Percentiles rank a stretch among this genome's conserved stretches.
These are phyloP conservation scores for Taxidea taxus DNA, from an alignment of 2,113 vertebrate species.

Conservation along the genomic window DNA sequence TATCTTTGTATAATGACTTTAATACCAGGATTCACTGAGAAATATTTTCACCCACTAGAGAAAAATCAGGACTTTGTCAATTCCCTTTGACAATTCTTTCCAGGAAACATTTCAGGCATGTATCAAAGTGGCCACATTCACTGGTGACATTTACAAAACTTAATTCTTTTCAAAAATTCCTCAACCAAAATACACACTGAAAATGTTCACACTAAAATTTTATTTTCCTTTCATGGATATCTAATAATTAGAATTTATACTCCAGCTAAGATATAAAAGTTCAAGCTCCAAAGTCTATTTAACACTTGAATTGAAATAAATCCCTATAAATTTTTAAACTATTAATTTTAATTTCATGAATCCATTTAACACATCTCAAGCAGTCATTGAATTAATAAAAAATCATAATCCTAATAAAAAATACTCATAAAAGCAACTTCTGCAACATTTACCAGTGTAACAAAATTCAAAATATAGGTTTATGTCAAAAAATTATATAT, in stretches of 20 bases:
- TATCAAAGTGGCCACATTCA: constrained; percentile 79
- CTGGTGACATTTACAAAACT: constrained; percentile 81
- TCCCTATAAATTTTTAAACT: background rate
- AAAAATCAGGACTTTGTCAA: constrained; percentile 85
- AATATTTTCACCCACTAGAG: constrained; percentile 82
- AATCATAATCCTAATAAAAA: constrained; percentile 8
- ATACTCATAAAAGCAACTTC: constrained; percentile 23
- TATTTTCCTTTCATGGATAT: constrained; percentile 39
- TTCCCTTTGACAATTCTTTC: constrained; percentile 81
- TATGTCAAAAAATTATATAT: background rate
- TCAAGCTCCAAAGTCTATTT: constrained; percentile 7
- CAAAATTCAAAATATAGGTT: background rate
- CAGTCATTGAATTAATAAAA: background rate
- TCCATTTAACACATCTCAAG: background rate
- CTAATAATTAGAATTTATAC: constrained; percentile 36
- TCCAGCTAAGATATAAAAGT: background rate
- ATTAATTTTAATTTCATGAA: background rate
- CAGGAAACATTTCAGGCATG: constrained; percentile 82
- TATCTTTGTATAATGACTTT: constrained; percentile 75
- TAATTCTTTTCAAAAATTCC: constrained; percentile 67
- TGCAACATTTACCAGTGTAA: background rate
- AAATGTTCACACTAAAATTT: constrained; percentile 28
- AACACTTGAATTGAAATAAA: constrained; percentile 40
- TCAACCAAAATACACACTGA: background rate
- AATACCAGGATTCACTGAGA: constrained; percentile 74